Percentiles rank a stretch among this genome's conserved stretches.
Evolutionary conservation across 2,888 invertebrate species (phyloP).

Genomic region (Corbicula japonica): DNA sequence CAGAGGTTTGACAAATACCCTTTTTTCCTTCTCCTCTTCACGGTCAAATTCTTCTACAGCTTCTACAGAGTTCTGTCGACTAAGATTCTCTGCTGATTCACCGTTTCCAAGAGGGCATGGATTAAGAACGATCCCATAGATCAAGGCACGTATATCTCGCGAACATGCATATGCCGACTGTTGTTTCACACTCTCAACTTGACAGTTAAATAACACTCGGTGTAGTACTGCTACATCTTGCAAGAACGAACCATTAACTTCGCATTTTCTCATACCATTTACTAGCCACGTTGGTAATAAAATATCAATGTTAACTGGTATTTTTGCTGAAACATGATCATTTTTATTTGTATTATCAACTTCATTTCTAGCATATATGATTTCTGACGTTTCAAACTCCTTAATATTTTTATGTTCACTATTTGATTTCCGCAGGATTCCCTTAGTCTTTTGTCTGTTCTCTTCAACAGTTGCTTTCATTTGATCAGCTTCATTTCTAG

Average conservation of each 20-base stretch:
- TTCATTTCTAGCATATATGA: too few relatives aligned
- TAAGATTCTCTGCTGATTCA: slow-evolving; percentile 8
- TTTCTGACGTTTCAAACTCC: too few relatives aligned
- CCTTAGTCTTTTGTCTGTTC: slow-evolving; percentile 67
- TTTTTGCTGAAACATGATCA: slow-evolving; percentile 28
- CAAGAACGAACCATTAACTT: slow-evolving; percentile 89
- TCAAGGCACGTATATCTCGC: slow-evolving; percentile 73
- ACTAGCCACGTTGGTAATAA: slow-evolving; percentile 90
- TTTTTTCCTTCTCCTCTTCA: slow-evolving; percentile 68
- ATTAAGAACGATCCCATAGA: slow-evolving; percentile 81
- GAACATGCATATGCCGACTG: slow-evolving; percentile 79
- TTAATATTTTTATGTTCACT: slow-evolving; percentile 37
- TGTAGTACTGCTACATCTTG: slow-evolving; percentile 87
- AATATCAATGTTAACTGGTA: slow-evolving; percentile 64
- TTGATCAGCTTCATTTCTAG: too few relatives aligned
- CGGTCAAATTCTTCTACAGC: slow-evolving; percentile 79
- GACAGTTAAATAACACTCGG: slow-evolving; percentile 80
- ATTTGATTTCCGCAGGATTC: slow-evolving; percentile 78
- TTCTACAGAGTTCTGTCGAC: slow-evolving; percentile 7
- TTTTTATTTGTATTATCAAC: too few relatives aligned
- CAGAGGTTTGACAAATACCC: slow-evolving; percentile 62
- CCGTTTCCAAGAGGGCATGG: neutral
- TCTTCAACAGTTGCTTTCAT: slow-evolving; percentile 72
- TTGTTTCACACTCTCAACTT: slow-evolving; percentile 79
- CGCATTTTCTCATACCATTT: slow-evolving; percentile 89